Base-by-base conservation (phyloP, 2,888 invertebrate species). In the Pseudococcus longispinus region DNA sequence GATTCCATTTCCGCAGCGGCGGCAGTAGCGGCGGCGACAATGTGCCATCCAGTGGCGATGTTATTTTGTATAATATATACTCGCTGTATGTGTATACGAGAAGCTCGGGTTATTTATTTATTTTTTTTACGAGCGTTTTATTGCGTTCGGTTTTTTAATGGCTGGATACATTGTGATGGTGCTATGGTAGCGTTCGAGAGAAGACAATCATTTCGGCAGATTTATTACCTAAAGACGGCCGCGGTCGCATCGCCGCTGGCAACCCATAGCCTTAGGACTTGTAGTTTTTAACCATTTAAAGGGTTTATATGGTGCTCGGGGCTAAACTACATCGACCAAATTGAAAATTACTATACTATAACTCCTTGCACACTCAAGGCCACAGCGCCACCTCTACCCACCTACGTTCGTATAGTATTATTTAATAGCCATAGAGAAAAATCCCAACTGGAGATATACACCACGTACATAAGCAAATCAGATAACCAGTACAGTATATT, bases 111-210 rank as follows among this genome's bases (percentile, higher is more conserved):
- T 55, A 55, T 55, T 55, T 55, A 55, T 55, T 55, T 55, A 55
- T 65, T 65, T 65, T 65, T 65, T 65, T 65, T 65, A 65, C 65
- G 65, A 65, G 65, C 65, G 65, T 65, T 65, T 65, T 65, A 65
- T 65, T 65, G 65, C 65, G 65, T 23, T 65, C 55, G 65, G 65
- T 65, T 65, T 65, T 65, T 65, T 65, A 65, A 65, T 65, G 65
- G 65, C 11, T 26, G 65, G 26, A 65, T 65, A 65, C 65, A 65
- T 65, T 65, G 65, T 65, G 65, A 55, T 5, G 55, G 15, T 55
- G 55, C 55, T 55, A n/a, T 55, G n/a, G 55, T 55, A 55, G 55
- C 55, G 55, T 55, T 55, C 55, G n/a, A 55, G n/a, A 55, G n/a
- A 55, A 55, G 55, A 55, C 55, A 55, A 55, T 55, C 55, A 55